Percentiles rank a stretch among this genome's conserved stretches.
Evolutionary conservation across 1,140 invertebrate genomes (phyloP).

Genomic region (Musca domestica): DNA sequence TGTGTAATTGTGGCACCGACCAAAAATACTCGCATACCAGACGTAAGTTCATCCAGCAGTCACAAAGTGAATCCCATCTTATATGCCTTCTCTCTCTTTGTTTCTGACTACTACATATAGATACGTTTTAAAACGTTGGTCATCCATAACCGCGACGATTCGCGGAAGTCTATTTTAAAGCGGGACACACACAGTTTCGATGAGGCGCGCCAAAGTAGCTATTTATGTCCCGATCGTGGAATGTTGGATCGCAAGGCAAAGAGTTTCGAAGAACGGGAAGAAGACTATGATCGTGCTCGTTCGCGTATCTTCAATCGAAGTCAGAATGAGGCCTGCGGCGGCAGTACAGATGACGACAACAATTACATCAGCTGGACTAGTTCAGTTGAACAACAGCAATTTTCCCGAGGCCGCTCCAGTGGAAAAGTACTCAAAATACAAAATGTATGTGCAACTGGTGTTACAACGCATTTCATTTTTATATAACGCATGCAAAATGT

Average conservation of each 20-base stretch:
- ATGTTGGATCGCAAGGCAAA: conserved; percentile 74
- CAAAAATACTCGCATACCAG: conserved; percentile 72
- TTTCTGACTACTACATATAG: too few relatives aligned
- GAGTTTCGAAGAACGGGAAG: conserved; percentile 87
- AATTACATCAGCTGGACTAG: conserved; percentile 33
- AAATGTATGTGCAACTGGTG: too few relatives aligned
- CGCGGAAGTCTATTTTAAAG: conserved; percentile 79
- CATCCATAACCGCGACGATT: conserved; percentile 63
- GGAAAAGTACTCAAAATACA: conserved; percentile 52
- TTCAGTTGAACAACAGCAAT: conserved; percentile 36
- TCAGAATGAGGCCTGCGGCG: conserved; percentile 40
- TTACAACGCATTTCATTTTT: not conserved
- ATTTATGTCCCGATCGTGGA: conserved; percentile 59
- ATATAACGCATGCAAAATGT: not conserved
- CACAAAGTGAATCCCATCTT: not conserved
- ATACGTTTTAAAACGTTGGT: conserved; percentile 64
- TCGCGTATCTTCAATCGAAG: conserved; percentile 75
- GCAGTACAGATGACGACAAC: conserved; percentile 32
- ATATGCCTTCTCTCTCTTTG: conserved; percentile 6
- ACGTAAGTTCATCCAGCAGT: conserved; percentile 33
- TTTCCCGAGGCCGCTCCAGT: conserved; percentile 34
- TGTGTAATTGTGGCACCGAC: conserved; percentile 73
- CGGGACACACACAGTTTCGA: conserved; percentile 77
- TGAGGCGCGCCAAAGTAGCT: conserved; percentile 56
- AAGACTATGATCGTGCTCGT: conserved; percentile 79